Percentiles rank a stretch among this genome's conserved stretches.
These are phyloP conservation scores for Dipodomys merriami DNA, from an alignment of 2,113 vertebrate species.

Conservation along the genomic window DNA sequence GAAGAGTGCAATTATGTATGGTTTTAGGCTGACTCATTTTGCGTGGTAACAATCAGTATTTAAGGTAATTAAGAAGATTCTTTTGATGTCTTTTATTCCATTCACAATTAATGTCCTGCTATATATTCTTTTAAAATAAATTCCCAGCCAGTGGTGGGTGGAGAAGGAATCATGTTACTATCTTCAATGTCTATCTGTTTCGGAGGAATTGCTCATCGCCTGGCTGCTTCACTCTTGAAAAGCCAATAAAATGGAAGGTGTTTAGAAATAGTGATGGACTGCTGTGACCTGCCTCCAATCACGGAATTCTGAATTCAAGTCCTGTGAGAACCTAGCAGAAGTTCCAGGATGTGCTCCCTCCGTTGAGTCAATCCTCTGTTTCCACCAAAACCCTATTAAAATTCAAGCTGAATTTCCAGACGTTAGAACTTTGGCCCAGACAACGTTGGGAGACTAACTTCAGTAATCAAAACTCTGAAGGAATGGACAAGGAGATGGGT, in stretches of 20 bases:
- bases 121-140: slow-evolving; percentile 39
- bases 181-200: slow-evolving; percentile 52
- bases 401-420: neutral
- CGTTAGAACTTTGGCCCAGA: neutral
- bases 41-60: slow-evolving; percentile 69
- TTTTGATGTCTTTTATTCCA: slow-evolving; percentile 77
- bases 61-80: slow-evolving; percentile 76
- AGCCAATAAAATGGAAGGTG: neutral
- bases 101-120: slow-evolving; percentile 66
- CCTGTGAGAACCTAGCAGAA: neutral
- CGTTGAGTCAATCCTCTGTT: neutral
- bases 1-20: slow-evolving; percentile 74
- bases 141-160: slow-evolving; percentile 37
- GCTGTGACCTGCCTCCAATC: neutral
- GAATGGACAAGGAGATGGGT: neutral
- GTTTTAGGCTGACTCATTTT: slow-evolving; percentile 75
- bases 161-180: slow-evolving; percentile 40
- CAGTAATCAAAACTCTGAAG: neutral
- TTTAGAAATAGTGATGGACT: neutral
- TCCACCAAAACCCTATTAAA: slow-evolving; percentile 10
- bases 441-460: neutral
- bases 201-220: slow-evolving; percentile 34
- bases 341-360: neutral
- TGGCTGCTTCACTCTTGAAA: slow-evolving; percentile 31
- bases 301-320: slow-evolving; percentile 1